Conservation (phyloP, 2,888 invertebrate genomes). For the Aricia artaxerxes region DNA sequence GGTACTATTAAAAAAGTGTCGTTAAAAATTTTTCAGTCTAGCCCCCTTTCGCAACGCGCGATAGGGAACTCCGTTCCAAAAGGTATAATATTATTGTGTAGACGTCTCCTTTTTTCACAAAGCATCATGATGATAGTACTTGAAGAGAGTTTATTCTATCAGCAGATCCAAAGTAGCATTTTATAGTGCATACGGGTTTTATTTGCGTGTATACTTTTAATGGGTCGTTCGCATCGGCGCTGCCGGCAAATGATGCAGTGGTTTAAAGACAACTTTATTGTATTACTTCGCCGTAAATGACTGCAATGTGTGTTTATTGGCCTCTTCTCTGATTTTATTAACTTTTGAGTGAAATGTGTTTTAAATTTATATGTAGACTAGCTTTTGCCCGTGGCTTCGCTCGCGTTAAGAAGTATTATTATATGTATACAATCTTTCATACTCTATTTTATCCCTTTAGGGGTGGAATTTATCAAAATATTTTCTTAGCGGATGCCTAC, state of each 20-base stretch:
- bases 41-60: too few relatives aligned
- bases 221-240: slow-evolving; percentile 62
- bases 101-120: neutral
- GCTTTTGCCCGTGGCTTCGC: too few relatives aligned
- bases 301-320: slow-evolving; percentile 40
- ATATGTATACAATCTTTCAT: too few relatives aligned
- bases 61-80: too few relatives aligned
- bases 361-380: neutral
- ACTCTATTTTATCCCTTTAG: too few relatives aligned
- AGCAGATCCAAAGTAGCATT: slow-evolving; percentile 17
- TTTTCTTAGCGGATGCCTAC: too few relatives aligned
- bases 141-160: neutral
- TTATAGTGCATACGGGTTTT: slow-evolving; percentile 26
- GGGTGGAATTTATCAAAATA: too few relatives aligned
- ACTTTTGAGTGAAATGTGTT: slow-evolving; percentile 35
- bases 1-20: too few relatives aligned
- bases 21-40: too few relatives aligned
- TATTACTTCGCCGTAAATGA: slow-evolving; percentile 42
- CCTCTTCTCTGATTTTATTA: slow-evolving; percentile 39
- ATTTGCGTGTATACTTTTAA: slow-evolving; percentile 72
- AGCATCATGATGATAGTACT: neutral
- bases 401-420: too few relatives aligned
- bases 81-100: too few relatives aligned
- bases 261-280: slow-evolving; percentile 44
- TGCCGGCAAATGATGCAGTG: slow-evolving; percentile 50